A percentile compares a stretch with the other conserved stretches of the same genome.
Evolutionary conservation across 2,797 vertebrate species (phyloP).

Genomic region (Neosilurus hyrtlii): DNA sequence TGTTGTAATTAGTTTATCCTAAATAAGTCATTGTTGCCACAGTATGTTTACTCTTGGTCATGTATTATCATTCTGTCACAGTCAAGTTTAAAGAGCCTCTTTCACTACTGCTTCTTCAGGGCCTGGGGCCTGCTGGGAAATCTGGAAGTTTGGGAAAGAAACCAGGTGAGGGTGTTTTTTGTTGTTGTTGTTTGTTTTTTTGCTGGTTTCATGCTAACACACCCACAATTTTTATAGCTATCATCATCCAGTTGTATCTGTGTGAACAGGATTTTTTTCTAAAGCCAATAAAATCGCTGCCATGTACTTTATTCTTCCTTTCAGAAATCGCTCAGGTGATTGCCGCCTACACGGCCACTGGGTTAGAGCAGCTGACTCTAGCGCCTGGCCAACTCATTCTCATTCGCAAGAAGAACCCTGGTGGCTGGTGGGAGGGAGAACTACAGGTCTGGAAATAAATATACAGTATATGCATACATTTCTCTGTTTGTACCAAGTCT

Average conservation of each 20-base stretch:
- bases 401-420: slow-evolving; percentile 96
- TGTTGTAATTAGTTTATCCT: not conserved
- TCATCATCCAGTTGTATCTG: not conserved
- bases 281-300: not conserved
- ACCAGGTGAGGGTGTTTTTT: slow-evolving; percentile 79
- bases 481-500: not conserved
- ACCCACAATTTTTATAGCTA: not conserved
- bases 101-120: slow-evolving; percentile 65
- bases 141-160: slow-evolving; percentile 96
- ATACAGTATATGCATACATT: not conserved
- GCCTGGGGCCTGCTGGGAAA: slow-evolving; percentile 88
- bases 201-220: not conserved
- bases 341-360: slow-evolving; percentile 90
- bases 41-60: not conserved
- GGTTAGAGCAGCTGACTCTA: slow-evolving; percentile 92
- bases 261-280: not conserved
- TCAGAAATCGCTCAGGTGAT: slow-evolving; percentile 98
- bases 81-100: not conserved
- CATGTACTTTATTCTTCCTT: not conserved
- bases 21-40: not conserved
- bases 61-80: not conserved
- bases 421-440: slow-evolving; percentile 99
- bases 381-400: slow-evolving; percentile 95
- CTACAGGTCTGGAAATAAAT: slow-evolving; percentile 80
- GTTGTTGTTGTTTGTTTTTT: not conserved